Evolutionary conservation across 2,113 vertebrate species (phyloP), one percentile per base, ranked within the genome.

Genomic region (Myiozetetes cayanensis): DNA sequence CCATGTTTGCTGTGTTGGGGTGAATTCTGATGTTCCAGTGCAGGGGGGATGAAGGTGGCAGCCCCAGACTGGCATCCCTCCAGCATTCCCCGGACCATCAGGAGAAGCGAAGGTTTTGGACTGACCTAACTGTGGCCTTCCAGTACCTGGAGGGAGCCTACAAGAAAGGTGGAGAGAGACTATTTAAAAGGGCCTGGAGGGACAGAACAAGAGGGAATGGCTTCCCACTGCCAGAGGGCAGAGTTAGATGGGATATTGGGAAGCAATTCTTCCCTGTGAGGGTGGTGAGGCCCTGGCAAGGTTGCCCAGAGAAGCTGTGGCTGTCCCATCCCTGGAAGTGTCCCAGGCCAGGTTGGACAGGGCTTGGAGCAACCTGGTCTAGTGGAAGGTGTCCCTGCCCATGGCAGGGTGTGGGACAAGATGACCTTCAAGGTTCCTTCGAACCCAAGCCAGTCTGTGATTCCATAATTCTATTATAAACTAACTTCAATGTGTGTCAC

Each of bases 31-130:
- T n/a, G 71, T 47, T 89, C 22, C 1, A 3, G 41, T 15, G 14
- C 55, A 35, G 43, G 46, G 0, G 1, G 43, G 50, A 49, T 50
- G 35, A 18, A 35, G n/a, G 35, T 1, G 0, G n/a, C 73, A 52
- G 59, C 66, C 37, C 44, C 16, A 20, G 47, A 24, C 17, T 8
- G 12, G 43, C 44, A 52, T 59, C 24, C 0, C 52, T 13, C 10
- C 1, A 4, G 17, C 39, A 5, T 28, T n/a, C 17, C 39, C 0
- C 0, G 82, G 30, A n/a, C 13, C 1, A 0, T 19, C 10, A 49
- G 66, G 23, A 35, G 24, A 35, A 49, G 46, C 23, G n/a, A 61
- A 61, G n/a, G n/a, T 24, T 49, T 35, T 20, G 46, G 66, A 25
- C n/a, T 25, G 6, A 63, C 10, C 27, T 21, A 63, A 41, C 30